Evolutionary conservation across 2,888 invertebrate genomes (phyloP).

Genomic region (Auanema sp.): DNA sequence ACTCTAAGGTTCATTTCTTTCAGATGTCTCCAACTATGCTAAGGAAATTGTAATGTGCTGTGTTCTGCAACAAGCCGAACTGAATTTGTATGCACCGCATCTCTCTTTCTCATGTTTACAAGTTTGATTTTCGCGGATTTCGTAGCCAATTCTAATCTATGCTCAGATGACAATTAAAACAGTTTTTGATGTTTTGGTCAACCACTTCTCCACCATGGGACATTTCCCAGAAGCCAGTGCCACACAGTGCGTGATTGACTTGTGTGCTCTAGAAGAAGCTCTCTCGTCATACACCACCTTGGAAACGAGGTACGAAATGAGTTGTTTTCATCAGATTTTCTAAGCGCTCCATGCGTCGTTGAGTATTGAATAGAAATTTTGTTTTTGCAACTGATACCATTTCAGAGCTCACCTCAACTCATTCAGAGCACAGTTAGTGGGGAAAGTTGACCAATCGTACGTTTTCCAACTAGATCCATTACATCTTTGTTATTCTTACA

Average conservation of each 20-base stretch:
- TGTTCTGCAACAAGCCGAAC: slow-evolving; percentile 59
- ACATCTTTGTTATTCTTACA: slow-evolving; percentile 23
- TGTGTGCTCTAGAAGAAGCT: slow-evolving; percentile 59
- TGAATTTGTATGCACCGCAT: slow-evolving; percentile 56
- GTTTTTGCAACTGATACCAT: slow-evolving; percentile 10
- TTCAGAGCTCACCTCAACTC: slow-evolving; percentile 37
- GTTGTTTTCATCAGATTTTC: not conserved
- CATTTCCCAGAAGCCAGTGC: slow-evolving; percentile 25
- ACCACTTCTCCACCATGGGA: slow-evolving; percentile 16
- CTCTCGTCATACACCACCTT: slow-evolving; percentile 43
- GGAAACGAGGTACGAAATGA: slow-evolving; percentile 25
- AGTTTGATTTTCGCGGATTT: slow-evolving; percentile 17
- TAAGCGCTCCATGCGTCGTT: too few species aligned
- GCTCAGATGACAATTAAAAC: slow-evolving; percentile 31
- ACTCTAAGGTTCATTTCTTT: slow-evolving; percentile 9
- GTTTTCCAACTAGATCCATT: slow-evolving; percentile 12
- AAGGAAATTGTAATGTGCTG: slow-evolving; percentile 63
- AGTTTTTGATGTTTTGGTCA: slow-evolving; percentile 24
- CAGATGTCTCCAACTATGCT: slow-evolving; percentile 60
- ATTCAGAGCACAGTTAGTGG: slow-evolving; percentile 40
- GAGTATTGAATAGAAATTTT: not conserved
- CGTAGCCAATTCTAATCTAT: not conserved
- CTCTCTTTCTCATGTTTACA: slow-evolving; percentile 45
- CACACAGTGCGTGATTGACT: slow-evolving; percentile 60
- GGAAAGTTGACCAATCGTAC: slow-evolving; percentile 42